Percentiles rank a stretch among this genome's conserved stretches.
Evolutionary conservation across 92 coral and sea anemone genomes (phyloP).

Genomic region (Phymanthus crucifer): DNA sequence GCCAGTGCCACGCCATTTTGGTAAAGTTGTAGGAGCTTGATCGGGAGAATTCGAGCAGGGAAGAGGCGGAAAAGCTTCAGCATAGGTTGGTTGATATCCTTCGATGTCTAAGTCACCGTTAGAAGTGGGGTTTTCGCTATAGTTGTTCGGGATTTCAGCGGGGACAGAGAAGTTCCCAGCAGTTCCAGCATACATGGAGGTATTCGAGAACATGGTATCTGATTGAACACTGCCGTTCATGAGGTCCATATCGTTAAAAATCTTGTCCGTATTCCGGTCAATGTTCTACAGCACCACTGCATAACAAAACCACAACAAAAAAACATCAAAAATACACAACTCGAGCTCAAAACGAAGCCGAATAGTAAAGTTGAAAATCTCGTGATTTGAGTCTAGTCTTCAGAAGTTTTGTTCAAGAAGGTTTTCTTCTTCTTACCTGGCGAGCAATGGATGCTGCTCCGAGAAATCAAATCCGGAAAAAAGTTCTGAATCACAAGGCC

Average conservation of each 20-base stretch:
- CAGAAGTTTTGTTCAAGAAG: neutral
- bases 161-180: slow-evolving; percentile 50
- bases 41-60: slow-evolving; percentile 82
- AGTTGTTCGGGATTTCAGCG: slow-evolving; percentile 44
- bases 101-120: slow-evolving; percentile 73
- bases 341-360: neutral
- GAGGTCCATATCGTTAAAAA: slow-evolving; percentile 80
- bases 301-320: neutral
- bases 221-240: slow-evolving; percentile 69
- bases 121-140: slow-evolving; percentile 49
- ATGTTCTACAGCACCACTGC: slow-evolving; percentile 99
- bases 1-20: slow-evolving; percentile 81
- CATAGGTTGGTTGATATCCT: slow-evolving; percentile 97
- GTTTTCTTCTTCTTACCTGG: too few relatives aligned
- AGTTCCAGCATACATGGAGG: slow-evolving; percentile 68
- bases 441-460: slow-evolving; percentile 91
- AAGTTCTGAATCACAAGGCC: slow-evolving; percentile 88
- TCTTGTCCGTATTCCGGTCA: slow-evolving; percentile 99
- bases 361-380: slow-evolving; percentile 4
- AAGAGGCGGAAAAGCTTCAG: slow-evolving; percentile 97
- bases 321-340: slow-evolving; percentile 22
- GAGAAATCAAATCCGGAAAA: slow-evolving; percentile 90
- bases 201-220: slow-evolving; percentile 68
- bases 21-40: slow-evolving; percentile 57
- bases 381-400: slow-evolving; percentile 19